phyloP scores from a whole-genome alignment of 2,113 vertebrate species.

The Pseudolaguvia tuberculata region DNA sequence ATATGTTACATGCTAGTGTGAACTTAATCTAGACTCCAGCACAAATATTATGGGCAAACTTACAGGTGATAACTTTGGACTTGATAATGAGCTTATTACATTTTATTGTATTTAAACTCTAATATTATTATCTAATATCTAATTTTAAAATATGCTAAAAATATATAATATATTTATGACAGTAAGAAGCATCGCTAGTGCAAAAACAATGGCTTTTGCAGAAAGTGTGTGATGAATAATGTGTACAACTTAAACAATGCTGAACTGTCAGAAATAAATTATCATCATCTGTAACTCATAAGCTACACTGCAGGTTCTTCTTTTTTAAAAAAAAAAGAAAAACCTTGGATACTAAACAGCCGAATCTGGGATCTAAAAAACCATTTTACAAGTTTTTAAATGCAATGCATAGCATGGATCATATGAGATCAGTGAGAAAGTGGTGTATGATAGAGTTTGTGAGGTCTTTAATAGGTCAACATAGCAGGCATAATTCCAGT shows the following conservation, averaged over 20 bases:
- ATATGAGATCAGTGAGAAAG: conserved; percentile 6
- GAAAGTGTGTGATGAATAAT: not conserved
- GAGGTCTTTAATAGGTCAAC: not conserved
- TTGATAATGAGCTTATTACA: not conserved
- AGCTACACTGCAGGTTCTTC: not conserved
- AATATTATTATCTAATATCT: too few species aligned
- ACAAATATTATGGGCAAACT: not conserved
- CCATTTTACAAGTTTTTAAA: not conserved
- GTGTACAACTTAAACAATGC: not conserved
- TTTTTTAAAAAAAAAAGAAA: conserved; percentile 1
- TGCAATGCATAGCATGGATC: not conserved
- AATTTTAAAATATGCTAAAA: not conserved
- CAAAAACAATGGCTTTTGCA: not conserved
- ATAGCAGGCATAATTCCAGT: not conserved
- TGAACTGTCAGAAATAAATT: not conserved
- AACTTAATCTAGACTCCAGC: not conserved
- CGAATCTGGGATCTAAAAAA: not conserved
- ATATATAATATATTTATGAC: not conserved
- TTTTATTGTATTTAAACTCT: not conserved
- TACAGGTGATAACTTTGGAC: not conserved
- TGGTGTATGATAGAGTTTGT: not conserved
- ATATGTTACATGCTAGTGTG: not conserved
- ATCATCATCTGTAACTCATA: not conserved
- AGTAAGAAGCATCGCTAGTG: not conserved
- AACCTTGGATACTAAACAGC: not conserved